Percentiles rank a stretch among this genome's conserved stretches.
Conservation (phyloP, 2,888 invertebrate genomes). For the Pristionchus mayeri region DNA sequence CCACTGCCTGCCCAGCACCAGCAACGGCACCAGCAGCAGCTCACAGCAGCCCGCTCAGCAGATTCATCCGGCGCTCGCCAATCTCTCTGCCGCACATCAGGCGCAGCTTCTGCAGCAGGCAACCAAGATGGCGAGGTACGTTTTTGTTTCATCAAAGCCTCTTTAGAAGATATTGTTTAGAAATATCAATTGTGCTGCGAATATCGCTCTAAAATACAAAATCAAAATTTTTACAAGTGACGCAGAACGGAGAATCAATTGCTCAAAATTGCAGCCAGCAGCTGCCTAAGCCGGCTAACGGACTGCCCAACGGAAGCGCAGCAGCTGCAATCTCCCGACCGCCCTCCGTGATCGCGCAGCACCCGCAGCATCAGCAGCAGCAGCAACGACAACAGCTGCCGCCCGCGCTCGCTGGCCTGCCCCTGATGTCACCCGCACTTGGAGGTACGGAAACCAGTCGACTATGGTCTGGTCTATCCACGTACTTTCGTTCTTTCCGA, state of each 20-base stretch:
- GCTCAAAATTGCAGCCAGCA: too few species aligned
- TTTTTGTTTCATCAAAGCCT: background rate
- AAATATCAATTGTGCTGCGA: too few species aligned
- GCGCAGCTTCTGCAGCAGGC: constrained; percentile 25
- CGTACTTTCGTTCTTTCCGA: background rate
- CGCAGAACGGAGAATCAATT: too few species aligned
- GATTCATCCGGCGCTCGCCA: constrained; percentile 45
- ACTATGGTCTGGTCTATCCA: background rate
- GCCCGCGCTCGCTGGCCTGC: constrained; percentile 18
- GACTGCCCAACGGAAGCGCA: background rate
- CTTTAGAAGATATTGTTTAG: background rate
- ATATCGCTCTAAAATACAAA: too few species aligned
- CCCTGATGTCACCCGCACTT: background rate
- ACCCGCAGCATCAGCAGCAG: constrained; percentile 39
- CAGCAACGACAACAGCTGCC: background rate
- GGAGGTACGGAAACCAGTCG: constrained; percentile 4
- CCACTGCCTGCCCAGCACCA: constrained; percentile 46
- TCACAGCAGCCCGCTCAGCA: background rate
- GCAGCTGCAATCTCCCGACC: background rate
- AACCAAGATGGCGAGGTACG: constrained; percentile 33
- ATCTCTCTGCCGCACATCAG: background rate
- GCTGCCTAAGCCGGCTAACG: background rate
- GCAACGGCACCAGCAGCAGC: background rate
- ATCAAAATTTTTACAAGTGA: too few species aligned
- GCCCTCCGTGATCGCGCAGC: background rate